Base-by-base conservation (phyloP, 2,113 vertebrate species). In the Camelus dromedarius region DNA sequence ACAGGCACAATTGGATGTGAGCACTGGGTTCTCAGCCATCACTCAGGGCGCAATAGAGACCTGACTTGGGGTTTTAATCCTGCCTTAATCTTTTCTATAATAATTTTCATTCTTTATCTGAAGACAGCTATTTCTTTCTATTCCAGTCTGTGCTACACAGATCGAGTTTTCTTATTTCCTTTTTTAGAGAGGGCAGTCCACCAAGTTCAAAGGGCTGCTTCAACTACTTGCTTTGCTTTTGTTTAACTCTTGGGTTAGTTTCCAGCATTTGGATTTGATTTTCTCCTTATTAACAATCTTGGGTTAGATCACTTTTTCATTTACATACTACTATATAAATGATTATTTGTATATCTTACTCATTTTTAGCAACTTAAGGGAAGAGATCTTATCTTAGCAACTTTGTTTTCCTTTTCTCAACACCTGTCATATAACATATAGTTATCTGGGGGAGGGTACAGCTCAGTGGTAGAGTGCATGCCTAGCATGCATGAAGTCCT, bases 31-130 rank as follows among this genome's bases (percentile, higher is more conserved):
- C 89, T 50, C 67, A 42, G 82, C 67, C 64, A 46, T 75, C 81
- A 62, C 89, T 60, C 3, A 0, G 83, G 58, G 84, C 38, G 12
- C 89, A 83, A 12, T 1, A 38, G 82, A 90, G 90, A 93, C 48
- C 80, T 80, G 75, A 79, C 79, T 92, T 35, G 4, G 38, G 83
- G 75, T 93, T 89, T 93, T 93, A 96, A 96, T 89, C 42, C 58
- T 73, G 38, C 50, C 54, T 93, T 95, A 97, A 98, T 97, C 86
- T 93, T 97, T 95, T 76, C 89, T 69, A 90, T 95, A 84, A 96
- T 50, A 89, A 94, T 98, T 97, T 93, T 93, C 95, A 97, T 97
- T 97, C 95, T 97, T 97, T 96, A 97, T 93, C 87, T 20, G 46
- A 96, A 93, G 97, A 98, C 83, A 95, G 89, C 66, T 95, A 35